Evolutionary conservation across 2,888 invertebrate species (phyloP), one percentile per base, ranked within the genome.

Genomic region (Willowsia nigromaculata): DNA sequence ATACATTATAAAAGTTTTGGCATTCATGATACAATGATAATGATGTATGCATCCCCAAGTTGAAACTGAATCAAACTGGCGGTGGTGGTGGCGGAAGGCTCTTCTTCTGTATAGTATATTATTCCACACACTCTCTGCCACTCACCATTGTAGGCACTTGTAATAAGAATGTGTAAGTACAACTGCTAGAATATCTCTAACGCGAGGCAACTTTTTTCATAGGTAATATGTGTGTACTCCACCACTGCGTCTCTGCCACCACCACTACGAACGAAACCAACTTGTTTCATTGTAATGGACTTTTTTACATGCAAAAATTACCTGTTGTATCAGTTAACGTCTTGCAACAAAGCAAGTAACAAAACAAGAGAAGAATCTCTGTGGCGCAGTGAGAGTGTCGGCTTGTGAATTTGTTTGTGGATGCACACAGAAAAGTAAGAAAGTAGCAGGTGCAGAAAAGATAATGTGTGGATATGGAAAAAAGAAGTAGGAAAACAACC

Each of bases 281-380:
- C 78, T 85, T 85, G 78, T 85, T 85, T 65, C 85, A 78, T 78
- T 76, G 65, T 30, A 30, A 50, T 76, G 76, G 50, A 78, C 27
- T 22, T 76, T 80, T 78, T 74, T 80, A 80, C 80, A 88, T 83
- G 88, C 88, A 88, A 83, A 88, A 88, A 83, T 88, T 88, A 88
- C 88, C 88, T 88, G 88, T 88, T 88, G 88, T 88, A 87, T 83
- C 88, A 83, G 88, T 82, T 25, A 43, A 50, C 74, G 83, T 76
- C 88, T 81, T 78, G 80, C 86, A 86, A 80, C 80, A 76, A 85
- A 62, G 59, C 53, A 85, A 68, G 86, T 65, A 85, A 78, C 78
- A 85, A 59, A 43, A 76, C 47, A 83, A 27, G 18, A 71, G 47
- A 50, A 33, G 80, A 53, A 30, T 30, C 78, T 78, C 53, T n/a